Conservation (phyloP, 2,797 vertebrate species). For the Alauda arvensis region DNA sequence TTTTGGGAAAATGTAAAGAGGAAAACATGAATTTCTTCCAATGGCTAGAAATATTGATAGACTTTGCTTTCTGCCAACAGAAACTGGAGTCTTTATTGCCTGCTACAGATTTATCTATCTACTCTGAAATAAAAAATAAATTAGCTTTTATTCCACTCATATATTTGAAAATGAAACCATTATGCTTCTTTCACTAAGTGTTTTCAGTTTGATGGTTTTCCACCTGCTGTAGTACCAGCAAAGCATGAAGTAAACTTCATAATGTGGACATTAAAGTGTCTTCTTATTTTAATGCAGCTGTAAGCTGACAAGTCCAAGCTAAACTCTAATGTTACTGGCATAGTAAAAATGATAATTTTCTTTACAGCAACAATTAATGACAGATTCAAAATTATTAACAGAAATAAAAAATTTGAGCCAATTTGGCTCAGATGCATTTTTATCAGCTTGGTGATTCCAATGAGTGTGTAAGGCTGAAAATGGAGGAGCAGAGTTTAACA, state of each 20-base stretch:
- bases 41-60: neutral
- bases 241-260: neutral
- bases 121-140: neutral
- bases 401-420: neutral
- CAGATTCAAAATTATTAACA: neutral
- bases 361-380: neutral
- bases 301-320: neutral
- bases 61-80: neutral
- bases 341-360: neutral
- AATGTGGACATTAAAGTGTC: neutral
- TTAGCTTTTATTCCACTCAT: neutral
- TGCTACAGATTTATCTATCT: neutral
- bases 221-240: neutral
- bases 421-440: neutral
- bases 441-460: neutral
- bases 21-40: neutral
- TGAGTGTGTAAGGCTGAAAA: neutral
- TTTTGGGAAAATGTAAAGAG: neutral
- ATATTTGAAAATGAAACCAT: neutral
- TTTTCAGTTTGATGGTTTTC: neutral
- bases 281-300: constrained; percentile 7
- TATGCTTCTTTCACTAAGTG: neutral
- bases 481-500: neutral
- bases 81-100: neutral
- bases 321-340: neutral